A percentile compares a stretch with the other conserved stretches of the same genome.
Conservation (phyloP, 2,888 invertebrate species). For the Gandaritis pyraliata region DNA sequence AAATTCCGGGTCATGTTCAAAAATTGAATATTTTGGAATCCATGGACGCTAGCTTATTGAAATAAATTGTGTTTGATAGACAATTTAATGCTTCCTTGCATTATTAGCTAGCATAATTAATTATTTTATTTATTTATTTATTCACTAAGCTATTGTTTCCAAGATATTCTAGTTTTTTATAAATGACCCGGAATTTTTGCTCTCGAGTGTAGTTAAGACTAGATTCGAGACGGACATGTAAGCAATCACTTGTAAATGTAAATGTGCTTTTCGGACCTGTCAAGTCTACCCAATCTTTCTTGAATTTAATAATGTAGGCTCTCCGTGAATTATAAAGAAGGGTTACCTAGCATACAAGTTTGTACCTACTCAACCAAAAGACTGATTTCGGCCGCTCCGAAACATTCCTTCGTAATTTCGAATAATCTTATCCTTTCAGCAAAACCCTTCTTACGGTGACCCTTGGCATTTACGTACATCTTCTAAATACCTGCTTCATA, state of each 20-base stretch:
- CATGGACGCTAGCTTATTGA: too few species aligned
- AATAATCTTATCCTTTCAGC: conserved; percentile 37
- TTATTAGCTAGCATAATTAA: too few species aligned
- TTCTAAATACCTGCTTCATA: background rate
- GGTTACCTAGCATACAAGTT: conserved; percentile 47
- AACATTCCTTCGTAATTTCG: conserved; percentile 42
- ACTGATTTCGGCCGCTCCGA: conserved; percentile 54
- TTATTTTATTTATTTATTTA: too few species aligned
- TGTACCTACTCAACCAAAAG: conserved; percentile 48
- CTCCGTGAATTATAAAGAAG: conserved; percentile 50
- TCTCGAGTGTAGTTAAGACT: too few species aligned
- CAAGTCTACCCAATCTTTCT: conserved; percentile 18
- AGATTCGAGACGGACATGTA: too few species aligned
- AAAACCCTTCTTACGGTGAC: conserved; percentile 30
- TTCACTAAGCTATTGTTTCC: too few species aligned
- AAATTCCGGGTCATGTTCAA: too few species aligned
- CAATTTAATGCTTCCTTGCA: too few species aligned
- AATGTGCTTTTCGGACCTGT: background rate
- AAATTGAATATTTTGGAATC: too few species aligned
- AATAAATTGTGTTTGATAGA: too few species aligned
- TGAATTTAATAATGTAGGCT: conserved; percentile 36
- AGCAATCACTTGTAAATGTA: background rate
- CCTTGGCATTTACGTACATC: conserved; percentile 28
- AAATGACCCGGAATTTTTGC: too few species aligned
- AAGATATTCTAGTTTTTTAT: too few species aligned